These are phyloP conservation scores for Microtus montanus DNA, from an alignment of 2,113 vertebrate genomes.

Conservation along the genomic window DNA sequence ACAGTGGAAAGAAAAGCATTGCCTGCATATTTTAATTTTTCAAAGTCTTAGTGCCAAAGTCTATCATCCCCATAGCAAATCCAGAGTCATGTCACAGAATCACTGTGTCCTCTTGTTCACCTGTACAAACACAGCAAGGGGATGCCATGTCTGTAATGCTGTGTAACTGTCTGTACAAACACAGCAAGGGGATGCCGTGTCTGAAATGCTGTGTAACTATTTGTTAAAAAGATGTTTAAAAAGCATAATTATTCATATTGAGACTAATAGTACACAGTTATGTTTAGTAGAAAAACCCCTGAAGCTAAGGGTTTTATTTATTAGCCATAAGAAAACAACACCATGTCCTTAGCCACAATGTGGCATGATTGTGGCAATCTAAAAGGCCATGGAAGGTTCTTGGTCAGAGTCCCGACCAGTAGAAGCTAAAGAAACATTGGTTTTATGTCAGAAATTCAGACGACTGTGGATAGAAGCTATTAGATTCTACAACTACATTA, in stretches of 20 bases:
- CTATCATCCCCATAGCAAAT: neutral
- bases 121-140: neutral
- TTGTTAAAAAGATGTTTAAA: conserved; percentile 31
- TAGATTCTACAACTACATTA: neutral
- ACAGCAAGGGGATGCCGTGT: neutral
- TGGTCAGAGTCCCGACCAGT: neutral
- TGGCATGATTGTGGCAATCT: neutral
- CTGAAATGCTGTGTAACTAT: neutral
- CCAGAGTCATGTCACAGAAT: neutral
- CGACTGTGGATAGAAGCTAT: neutral
- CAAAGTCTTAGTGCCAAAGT: neutral
- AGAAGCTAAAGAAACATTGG: neutral
- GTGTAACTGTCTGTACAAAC: neutral
- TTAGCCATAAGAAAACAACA: neutral
- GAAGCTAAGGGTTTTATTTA: neutral
- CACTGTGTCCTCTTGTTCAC: neutral
- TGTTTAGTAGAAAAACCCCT: neutral
- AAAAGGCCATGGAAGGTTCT: neutral
- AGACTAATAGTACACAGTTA: neutral
- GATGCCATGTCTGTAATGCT: neutral
- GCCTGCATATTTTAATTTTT: neutral
- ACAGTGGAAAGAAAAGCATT: neutral
- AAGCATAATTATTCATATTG: neutral
- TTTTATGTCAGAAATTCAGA: neutral
- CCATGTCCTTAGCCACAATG: neutral